A percentile compares a stretch with the other conserved stretches of the same genome.
These are phyloP conservation scores for Drosophila melanica DNA, from an alignment of 1,140 invertebrate genomes.

Conservation along the genomic window DNA sequence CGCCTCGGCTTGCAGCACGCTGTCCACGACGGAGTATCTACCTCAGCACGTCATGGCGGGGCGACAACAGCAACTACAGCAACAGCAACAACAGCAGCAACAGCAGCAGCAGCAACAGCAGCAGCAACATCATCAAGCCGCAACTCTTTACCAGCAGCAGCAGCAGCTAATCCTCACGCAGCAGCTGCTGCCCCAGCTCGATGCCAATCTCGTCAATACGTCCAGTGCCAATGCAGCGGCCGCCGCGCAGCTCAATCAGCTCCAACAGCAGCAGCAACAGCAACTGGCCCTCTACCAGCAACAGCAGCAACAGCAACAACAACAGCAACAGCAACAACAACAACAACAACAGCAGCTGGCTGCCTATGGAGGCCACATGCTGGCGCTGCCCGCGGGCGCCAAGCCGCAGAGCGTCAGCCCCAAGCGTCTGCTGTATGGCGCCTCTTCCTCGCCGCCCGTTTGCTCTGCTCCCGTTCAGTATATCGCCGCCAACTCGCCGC, in stretches of 20 bases:
- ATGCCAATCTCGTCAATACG: slow-evolving; percentile 77
- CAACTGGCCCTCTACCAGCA: slow-evolving; percentile 60
- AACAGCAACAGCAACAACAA: slow-evolving; percentile 65
- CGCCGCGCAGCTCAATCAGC: slow-evolving; percentile 70
- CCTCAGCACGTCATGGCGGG: slow-evolving; percentile 72
- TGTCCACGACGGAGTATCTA: slow-evolving; percentile 74
- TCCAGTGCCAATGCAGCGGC: slow-evolving; percentile 80
- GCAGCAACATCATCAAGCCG: slow-evolving; percentile 23
- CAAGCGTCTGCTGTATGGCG: slow-evolving; percentile 67
- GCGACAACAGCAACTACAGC: slow-evolving; percentile 64
- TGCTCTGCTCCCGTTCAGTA: slow-evolving; percentile 61
- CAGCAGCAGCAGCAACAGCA: slow-evolving; percentile 35
- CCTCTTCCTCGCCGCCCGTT: slow-evolving; percentile 19
- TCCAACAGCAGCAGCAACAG: slow-evolving; percentile 67
- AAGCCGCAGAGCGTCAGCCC: slow-evolving; percentile 75
- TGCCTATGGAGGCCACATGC: slow-evolving; percentile 50
- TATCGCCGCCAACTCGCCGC: slow-evolving; percentile 57
- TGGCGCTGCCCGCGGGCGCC: slow-evolving; percentile 60
- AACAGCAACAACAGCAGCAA: slow-evolving; percentile 54
- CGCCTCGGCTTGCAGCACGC: slow-evolving; percentile 47
- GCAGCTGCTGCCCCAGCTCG: slow-evolving; percentile 70
- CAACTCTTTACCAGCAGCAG: slow-evolving; percentile 54
- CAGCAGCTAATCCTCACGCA: slow-evolving; percentile 55
- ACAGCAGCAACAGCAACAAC: slow-evolving; percentile 51
- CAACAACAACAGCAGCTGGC: slow-evolving; percentile 54